phyloP scores from a whole-genome alignment of 2,113 vertebrate species.

The Eurypyga helias region DNA sequence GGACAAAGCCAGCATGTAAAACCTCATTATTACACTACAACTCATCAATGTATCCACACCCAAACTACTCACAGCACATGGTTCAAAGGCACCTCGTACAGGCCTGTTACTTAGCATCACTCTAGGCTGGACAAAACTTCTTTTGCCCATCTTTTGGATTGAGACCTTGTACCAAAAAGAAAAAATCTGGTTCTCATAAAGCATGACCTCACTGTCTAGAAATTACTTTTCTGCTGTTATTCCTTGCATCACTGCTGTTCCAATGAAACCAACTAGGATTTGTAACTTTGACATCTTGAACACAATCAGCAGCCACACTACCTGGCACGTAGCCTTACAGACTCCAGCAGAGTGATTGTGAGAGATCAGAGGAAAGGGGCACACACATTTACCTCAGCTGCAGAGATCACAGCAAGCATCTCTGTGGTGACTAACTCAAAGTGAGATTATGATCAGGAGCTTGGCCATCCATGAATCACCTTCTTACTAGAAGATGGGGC shows the following conservation, averaged over 20 bases:
- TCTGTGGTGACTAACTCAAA: neutral
- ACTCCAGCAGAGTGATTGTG: neutral
- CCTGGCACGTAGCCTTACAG: neutral
- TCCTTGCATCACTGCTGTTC: neutral
- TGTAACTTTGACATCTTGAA: neutral
- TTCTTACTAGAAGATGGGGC: neutral
- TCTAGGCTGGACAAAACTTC: neutral
- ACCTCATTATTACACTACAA: accelerated
- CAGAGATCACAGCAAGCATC: neutral
- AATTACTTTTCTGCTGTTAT: neutral
- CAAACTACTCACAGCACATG: neutral
- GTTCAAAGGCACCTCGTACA: neutral
- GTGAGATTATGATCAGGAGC: neutral
- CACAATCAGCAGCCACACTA: neutral
- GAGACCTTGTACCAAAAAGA: neutral
- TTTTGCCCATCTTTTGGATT: neutral
- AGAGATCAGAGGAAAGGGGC: neutral
- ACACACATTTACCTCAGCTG: neutral
- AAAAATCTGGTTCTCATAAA: neutral
- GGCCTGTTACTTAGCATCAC: neutral
- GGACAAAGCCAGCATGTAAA: neutral
- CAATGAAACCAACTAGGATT: neutral
- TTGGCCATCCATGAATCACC: neutral
- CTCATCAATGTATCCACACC: neutral
- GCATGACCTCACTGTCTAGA: neutral